Evolutionary conservation across 1,140 invertebrate genomes (phyloP).

Genomic region (Dryas iulia): DNA sequence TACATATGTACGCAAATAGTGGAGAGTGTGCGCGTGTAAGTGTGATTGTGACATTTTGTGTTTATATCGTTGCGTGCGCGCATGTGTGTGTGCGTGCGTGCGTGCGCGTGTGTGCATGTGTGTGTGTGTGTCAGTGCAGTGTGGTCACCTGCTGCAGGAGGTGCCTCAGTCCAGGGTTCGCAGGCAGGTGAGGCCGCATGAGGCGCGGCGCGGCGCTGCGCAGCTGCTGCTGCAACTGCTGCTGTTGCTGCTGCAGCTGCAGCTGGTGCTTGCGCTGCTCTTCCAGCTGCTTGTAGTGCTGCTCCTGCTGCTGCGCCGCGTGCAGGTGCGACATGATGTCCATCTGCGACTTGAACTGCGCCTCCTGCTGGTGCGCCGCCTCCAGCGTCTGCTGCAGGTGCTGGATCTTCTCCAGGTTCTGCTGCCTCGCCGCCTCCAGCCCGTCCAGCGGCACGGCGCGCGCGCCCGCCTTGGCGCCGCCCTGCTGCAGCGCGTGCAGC

Average conservation of each 20-base stretch:
- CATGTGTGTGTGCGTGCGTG: neutral
- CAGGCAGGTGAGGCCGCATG: constrained; percentile 78
- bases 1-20: too few species aligned
- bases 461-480: constrained; percentile 30
- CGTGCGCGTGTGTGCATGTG: neutral
- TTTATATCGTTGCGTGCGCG: too few species aligned
- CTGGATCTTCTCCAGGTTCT: constrained; percentile 78
- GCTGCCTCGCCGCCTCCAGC: constrained; percentile 69
- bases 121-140: neutral
- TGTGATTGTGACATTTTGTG: too few species aligned
- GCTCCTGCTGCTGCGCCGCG: constrained; percentile 89
- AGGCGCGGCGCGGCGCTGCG: constrained; percentile 50
- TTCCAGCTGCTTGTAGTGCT: constrained; percentile 87
- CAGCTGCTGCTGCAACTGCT: constrained; percentile 43
- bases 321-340: constrained; percentile 86
- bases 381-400: constrained; percentile 86
- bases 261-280: constrained; percentile 60
- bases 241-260: constrained; percentile 47
- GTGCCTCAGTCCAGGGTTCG: constrained; percentile 80
- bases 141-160: constrained; percentile 80
- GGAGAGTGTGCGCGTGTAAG: too few species aligned
- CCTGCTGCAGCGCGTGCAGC: constrained; percentile 82
- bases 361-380: constrained; percentile 87
- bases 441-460: constrained; percentile 64
- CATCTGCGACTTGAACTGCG: constrained; percentile 87